Conservation (phyloP, 2,797 vertebrate species). For the Tenualosa thibaudeaui region DNA sequence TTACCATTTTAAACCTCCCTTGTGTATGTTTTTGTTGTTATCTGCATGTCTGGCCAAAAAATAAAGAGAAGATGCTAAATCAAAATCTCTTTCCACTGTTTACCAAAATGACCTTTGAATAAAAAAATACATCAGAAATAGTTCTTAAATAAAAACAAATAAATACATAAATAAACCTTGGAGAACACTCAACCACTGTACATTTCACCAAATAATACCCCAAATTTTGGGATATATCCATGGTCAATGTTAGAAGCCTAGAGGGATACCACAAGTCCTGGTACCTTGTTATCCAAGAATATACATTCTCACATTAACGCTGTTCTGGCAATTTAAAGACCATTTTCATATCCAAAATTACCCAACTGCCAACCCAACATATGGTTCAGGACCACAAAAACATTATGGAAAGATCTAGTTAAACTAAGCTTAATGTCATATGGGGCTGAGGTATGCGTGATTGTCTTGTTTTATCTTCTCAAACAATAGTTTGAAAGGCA, state of each 20-base stretch:
- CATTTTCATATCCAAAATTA: background rate
- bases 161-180: background rate
- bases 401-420: background rate
- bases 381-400: background rate
- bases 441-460: background rate
- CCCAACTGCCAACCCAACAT: background rate
- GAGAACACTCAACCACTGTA: background rate
- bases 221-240: background rate
- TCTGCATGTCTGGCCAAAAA: background rate
- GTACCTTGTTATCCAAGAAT: background rate
- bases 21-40: background rate
- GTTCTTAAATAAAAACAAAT: background rate
- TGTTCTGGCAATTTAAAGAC: background rate
- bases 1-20: slow-evolving; percentile 5
- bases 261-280: background rate
- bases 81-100: background rate
- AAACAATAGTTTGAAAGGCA: slow-evolving; percentile 17
- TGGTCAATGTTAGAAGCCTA: too few species aligned
- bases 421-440: slow-evolving; percentile 2
- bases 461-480: slow-evolving; percentile 3
- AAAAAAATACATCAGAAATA: background rate
- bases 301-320: background rate
- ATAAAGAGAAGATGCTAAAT: background rate
- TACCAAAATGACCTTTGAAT: background rate
- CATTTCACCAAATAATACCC: background rate